Percentiles rank a stretch among this genome's conserved stretches.
phyloP scores from a whole-genome alignment of 2,888 invertebrate species.

The Sinentomon sp. region DNA sequence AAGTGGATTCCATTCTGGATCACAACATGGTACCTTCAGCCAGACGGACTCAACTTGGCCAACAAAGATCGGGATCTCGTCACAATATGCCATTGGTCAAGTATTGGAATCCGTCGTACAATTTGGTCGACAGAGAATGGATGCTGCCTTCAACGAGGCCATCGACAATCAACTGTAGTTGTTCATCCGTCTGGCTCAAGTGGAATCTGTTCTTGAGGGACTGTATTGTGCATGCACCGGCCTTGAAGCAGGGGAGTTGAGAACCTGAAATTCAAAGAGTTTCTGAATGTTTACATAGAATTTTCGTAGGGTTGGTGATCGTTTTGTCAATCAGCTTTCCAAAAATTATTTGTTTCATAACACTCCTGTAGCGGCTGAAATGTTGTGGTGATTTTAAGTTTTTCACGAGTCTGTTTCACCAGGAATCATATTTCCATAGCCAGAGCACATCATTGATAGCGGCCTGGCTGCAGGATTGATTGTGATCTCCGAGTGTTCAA shows the following conservation, averaged over 20 bases:
- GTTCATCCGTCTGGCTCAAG: conserved; percentile 73
- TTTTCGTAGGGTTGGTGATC: not conserved
- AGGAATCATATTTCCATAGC: too few relatives aligned
- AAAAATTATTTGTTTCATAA: not conserved
- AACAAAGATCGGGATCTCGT: too few relatives aligned
- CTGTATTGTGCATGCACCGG: conserved; percentile 66
- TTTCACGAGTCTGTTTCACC: too few relatives aligned
- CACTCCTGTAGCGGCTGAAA: not conserved
- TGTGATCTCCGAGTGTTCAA: too few relatives aligned
- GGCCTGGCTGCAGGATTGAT: too few relatives aligned
- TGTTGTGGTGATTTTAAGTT: not conserved
- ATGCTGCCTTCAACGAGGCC: conserved; percentile 79
- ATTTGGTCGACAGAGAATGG: conserved; percentile 81
- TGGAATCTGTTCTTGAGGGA: conserved; percentile 84
- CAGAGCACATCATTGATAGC: too few relatives aligned
- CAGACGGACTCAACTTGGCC: too few relatives aligned
- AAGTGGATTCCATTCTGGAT: too few relatives aligned
- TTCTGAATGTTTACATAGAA: not conserved
- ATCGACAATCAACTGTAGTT: conserved; percentile 71
- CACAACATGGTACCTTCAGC: too few relatives aligned
- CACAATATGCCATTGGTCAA: conserved; percentile 85
- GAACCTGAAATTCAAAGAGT: conserved; percentile 36
- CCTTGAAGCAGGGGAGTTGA: conserved; percentile 83
- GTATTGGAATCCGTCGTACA: conserved; percentile 98
- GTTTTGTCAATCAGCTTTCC: too few relatives aligned